Conservation (phyloP, 2,888 invertebrate genomes). For the Gerris lacustris region DNA sequence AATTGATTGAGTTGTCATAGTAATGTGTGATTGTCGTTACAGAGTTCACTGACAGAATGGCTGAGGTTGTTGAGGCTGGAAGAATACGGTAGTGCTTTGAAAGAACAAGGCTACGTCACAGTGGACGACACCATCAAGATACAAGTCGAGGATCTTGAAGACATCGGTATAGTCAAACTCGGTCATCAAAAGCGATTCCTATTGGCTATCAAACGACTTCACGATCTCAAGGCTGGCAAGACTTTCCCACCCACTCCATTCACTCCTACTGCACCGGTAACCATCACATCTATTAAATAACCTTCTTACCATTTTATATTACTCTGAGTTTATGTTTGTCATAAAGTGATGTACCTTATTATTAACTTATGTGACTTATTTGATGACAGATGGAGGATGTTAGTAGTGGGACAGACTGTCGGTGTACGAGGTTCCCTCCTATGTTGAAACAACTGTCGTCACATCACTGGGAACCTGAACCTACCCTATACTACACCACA, state of each 20-base stretch:
- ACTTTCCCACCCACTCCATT: constrained; percentile 34
- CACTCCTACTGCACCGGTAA: constrained; percentile 22
- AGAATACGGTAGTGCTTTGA: constrained; percentile 80
- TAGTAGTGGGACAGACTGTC: constrained; percentile 29
- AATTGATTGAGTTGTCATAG: background rate
- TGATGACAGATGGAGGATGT: constrained; percentile 21
- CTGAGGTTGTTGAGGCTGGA: constrained; percentile 76
- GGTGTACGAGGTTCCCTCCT: constrained; percentile 40
- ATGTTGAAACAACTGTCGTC: too few species aligned
- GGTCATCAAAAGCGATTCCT: constrained; percentile 98
- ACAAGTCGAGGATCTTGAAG: constrained; percentile 98
- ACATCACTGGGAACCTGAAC: constrained; percentile 55
- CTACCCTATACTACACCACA: constrained; percentile 40
- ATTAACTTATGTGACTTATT: background rate
- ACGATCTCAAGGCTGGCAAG: constrained; percentile 82
- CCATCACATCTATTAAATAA: background rate
- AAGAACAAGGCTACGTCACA: constrained; percentile 84
- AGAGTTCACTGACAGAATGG: constrained; percentile 94
- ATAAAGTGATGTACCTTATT: constrained; percentile 5
- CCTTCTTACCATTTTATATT: background rate
- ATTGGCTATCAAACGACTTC: constrained; percentile 90
- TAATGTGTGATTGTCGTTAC: background rate
- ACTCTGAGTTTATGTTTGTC: background rate
- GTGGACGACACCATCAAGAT: constrained; percentile 89
- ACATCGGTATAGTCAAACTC: constrained; percentile 82